phyloP scores from a whole-genome alignment of 2,113 vertebrate genomes.

The Myrmecophaga tridactyla region DNA sequence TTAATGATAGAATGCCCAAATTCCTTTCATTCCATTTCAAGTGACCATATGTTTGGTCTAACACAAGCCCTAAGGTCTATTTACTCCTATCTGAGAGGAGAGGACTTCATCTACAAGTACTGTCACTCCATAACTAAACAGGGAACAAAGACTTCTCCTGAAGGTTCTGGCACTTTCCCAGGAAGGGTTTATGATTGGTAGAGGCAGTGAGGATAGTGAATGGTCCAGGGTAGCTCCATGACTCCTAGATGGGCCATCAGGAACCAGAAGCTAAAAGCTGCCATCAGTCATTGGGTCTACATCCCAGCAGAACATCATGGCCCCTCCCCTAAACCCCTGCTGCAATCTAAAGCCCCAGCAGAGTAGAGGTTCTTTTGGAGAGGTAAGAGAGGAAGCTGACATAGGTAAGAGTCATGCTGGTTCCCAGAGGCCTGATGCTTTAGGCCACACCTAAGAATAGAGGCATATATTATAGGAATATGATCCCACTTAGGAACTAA shows the following conservation, averaged over 20 bases:
- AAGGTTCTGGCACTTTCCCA: background rate
- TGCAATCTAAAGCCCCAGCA: background rate
- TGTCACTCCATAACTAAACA: background rate
- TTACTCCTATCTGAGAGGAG: background rate
- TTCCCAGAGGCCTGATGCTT: background rate
- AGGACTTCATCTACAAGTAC: background rate
- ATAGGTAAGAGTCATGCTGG: background rate
- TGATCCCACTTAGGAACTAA: background rate
- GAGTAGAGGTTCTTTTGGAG: background rate
- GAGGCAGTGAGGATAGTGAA: background rate
- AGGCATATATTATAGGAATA: background rate
- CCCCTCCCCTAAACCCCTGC: too few relatives aligned
- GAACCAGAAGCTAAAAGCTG: background rate
- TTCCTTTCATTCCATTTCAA: slow-evolving; percentile 50
- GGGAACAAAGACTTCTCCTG: background rate
- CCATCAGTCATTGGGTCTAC: background rate
- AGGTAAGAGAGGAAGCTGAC: background rate
- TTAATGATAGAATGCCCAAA: slow-evolving; percentile 50
- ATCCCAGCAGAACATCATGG: background rate
- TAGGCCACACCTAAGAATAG: background rate
- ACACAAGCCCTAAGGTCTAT: rapidly evolving
- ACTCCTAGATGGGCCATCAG: background rate
- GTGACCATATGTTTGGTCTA: background rate
- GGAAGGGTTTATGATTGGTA: background rate
- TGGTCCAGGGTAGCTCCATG: background rate